Evolutionary conservation across 2,113 vertebrate species (phyloP).

Genomic region (Sclerurus mexicanus): DNA sequence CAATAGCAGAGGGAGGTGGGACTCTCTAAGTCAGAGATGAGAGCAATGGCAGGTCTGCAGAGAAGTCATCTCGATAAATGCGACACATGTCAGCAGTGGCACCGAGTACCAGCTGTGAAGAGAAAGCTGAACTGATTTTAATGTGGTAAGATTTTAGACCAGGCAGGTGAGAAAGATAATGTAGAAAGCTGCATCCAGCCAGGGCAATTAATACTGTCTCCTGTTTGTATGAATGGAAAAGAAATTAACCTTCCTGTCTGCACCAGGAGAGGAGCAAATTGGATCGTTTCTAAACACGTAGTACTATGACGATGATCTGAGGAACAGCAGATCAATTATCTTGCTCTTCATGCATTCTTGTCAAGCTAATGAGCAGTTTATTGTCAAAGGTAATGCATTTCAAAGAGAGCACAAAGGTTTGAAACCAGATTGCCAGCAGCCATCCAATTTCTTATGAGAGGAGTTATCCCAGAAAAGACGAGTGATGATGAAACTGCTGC

Average conservation of each 20-base stretch:
- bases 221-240: slow-evolving; percentile 1
- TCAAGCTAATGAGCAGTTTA: slow-evolving; percentile 24
- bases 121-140: slow-evolving; percentile 15
- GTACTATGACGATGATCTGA: not conserved
- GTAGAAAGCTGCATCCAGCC: not conserved
- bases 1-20: slow-evolving; percentile 34
- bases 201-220: not conserved
- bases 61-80: slow-evolving; percentile 30
- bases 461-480: not conserved
- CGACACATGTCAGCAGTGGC: not conserved
- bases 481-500: not conserved
- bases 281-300: not conserved
- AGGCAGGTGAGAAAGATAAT: not conserved
- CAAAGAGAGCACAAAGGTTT: slow-evolving; percentile 17
- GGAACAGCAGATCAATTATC: slow-evolving; percentile 19
- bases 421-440: slow-evolving; percentile 9
- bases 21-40: slow-evolving; percentile 23
- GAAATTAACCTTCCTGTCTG: slow-evolving; percentile 38
- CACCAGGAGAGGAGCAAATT: slow-evolving; percentile 21
- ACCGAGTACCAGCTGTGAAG: not conserved
- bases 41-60: slow-evolving; percentile 3
- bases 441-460: slow-evolving; percentile 25
- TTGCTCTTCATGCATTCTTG: not conserved
- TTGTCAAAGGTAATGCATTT: slow-evolving; percentile 33
- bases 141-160: not conserved